Base-by-base conservation (phyloP, 1,140 invertebrate species). In the Zaprionus vittiger region DNA sequence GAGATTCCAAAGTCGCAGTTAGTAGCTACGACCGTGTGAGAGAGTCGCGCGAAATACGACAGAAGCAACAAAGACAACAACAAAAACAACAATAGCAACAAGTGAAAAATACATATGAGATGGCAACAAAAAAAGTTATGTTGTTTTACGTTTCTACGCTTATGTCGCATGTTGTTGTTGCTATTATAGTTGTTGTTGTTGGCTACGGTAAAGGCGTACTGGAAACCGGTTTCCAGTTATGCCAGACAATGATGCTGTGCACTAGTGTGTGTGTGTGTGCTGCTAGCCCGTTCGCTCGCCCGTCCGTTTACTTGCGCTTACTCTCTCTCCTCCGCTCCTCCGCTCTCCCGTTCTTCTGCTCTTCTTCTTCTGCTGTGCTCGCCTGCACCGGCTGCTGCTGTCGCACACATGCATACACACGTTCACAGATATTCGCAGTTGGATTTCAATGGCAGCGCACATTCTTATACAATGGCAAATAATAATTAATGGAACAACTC, bases 191-290 rank as follows among this genome's bases (percentile, higher is more conserved):
- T 63, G 52, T 67, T 73, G 59, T 60, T 26, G 26, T 41, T 59
- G 34, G n/a, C 63, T 74, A 74, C 66, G 52, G 63, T 72, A 62
- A 77, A 61, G 56, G 52, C 73, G 83, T 73, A 77, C 69, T 75
- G 59, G 69, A 69, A 84, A 86, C 83, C 83, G 83, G 83, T 86
- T 87, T 80, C 63, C 63, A 83, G 77, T 71, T 60, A 81, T 72
- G 64, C 77, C 77, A 76, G 61, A 54, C 73, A 74, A 77, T 72
- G 83, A 86, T 87, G 83, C 83, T 87, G 83, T 73, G 26, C n/a
- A 26, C 55, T 31, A 14, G 34, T 71, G 12, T 65, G 44, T 60
- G 28, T 55, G 55, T 20, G 47, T 54, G 64, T 62, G 41, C 38
- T 31, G n/a, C 59, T 49, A 24, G 11, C 15, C 26, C 59, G 20